Conservation (phyloP, 2,888 invertebrate genomes). For the Ecliptopera silaceata region DNA sequence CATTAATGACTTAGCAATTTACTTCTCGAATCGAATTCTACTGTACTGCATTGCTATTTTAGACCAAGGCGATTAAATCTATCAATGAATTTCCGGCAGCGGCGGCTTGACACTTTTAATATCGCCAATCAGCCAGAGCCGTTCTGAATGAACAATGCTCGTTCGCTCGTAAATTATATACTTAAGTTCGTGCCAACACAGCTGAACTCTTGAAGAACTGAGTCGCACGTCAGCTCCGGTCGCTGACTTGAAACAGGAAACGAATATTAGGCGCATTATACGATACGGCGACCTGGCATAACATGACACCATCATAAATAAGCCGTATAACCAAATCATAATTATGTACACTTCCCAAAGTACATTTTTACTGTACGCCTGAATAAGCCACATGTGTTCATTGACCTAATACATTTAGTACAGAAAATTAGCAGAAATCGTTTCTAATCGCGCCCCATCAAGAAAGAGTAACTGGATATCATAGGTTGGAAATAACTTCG, state of each 20-base stretch:
- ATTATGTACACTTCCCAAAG: slow-evolving; percentile 24
- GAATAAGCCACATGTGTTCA: not conserved
- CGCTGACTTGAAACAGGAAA: slow-evolving; percentile 29
- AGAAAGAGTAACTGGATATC: slow-evolving; percentile 38
- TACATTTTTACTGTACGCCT: not conserved
- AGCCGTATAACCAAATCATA: slow-evolving; percentile 25
- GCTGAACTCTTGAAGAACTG: slow-evolving; percentile 43
- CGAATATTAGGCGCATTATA: slow-evolving; percentile 16
- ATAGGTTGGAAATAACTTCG: slow-evolving; percentile 26
- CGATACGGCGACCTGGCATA: slow-evolving; percentile 32
- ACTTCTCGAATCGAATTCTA: slow-evolving; percentile 74
- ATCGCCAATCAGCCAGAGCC: slow-evolving; percentile 75
- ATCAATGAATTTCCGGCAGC: slow-evolving; percentile 82
- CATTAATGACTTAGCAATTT: slow-evolving; percentile 78
- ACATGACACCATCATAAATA: slow-evolving; percentile 29
- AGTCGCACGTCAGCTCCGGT: slow-evolving; percentile 25
- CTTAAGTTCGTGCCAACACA: slow-evolving; percentile 62
- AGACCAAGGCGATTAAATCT: slow-evolving; percentile 76
- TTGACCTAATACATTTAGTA: not conserved
- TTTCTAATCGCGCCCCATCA: slow-evolving; percentile 29
- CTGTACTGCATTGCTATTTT: slow-evolving; percentile 65
- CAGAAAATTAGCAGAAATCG: slow-evolving; percentile 4
- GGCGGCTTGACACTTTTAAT: slow-evolving; percentile 78
- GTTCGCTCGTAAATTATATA: slow-evolving; percentile 74
- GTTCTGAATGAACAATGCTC: slow-evolving; percentile 79